Conservation (phyloP, 2,113 vertebrate genomes). For the Galeopterus variegatus region DNA sequence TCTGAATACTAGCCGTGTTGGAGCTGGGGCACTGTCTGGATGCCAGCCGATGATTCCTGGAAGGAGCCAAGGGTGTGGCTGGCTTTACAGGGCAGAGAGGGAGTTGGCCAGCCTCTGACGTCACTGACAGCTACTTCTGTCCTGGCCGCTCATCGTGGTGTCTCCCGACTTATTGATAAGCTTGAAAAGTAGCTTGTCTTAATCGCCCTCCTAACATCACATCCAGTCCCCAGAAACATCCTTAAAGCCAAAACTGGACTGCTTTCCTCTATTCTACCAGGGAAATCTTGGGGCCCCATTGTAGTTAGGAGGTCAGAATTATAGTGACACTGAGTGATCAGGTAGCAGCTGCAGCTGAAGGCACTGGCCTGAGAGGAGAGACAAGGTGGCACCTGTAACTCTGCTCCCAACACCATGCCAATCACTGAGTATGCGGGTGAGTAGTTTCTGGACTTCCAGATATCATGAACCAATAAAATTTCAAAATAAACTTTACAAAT, state of each 20-base stretch:
- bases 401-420: not conserved
- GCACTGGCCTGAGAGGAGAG: not conserved
- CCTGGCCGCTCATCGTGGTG: not conserved
- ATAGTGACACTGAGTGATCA: rapidly evolving
- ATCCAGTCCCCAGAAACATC: not conserved
- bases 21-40: not conserved
- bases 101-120: not conserved
- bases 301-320: not conserved
- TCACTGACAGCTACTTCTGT: rapidly evolving
- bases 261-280: not conserved
- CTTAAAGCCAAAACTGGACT: too few relatives aligned
- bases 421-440: not conserved
- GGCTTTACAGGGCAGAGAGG: not conserved
- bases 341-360: not conserved
- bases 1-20: too few relatives aligned
- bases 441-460: not conserved
- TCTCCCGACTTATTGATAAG: not conserved
- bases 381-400: not conserved
- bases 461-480: not conserved
- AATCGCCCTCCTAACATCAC: not conserved
- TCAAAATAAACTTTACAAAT: not conserved
- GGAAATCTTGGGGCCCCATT: rapidly evolving
- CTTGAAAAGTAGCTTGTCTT: not conserved
- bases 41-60: too few relatives aligned
- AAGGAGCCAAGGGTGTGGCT: not conserved